A percentile compares a stretch with the other conserved stretches of the same genome.
These are phyloP conservation scores for Neolamprologus ventralis DNA, from an alignment of 2,113 vertebrate genomes.

Conservation along the genomic window DNA sequence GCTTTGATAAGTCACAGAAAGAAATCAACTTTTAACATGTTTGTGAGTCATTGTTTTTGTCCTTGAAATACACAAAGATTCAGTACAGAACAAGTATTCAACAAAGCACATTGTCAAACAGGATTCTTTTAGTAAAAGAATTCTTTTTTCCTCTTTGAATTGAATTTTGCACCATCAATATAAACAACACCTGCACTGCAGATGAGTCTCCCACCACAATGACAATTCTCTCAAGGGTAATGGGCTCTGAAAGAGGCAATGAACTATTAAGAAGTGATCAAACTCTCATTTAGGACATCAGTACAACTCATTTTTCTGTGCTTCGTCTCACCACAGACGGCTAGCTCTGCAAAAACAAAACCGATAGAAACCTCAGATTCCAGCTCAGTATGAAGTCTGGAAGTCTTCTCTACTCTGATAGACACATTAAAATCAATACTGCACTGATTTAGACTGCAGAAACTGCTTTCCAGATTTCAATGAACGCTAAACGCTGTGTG, in stretches of 20 bases:
- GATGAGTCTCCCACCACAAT: neutral
- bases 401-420: neutral
- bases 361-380: neutral
- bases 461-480: too few species aligned
- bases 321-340: neutral
- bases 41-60: neutral
- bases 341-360: neutral
- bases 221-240: neutral
- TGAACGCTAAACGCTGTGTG: neutral
- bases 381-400: neutral
- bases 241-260: neutral
- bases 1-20: neutral
- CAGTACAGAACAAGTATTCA: neutral
- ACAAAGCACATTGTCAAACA: neutral
- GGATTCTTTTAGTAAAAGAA: neutral
- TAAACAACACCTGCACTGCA: neutral
- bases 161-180: neutral
- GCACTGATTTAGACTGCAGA: neutral
- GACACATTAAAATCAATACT: neutral
- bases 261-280: constrained; percentile 24
- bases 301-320: neutral
- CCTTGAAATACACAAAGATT: neutral
- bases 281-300: constrained; percentile 1
- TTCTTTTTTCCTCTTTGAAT: neutral
- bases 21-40: neutral